Evolutionary conservation across 2,797 vertebrate genomes (phyloP), one percentile per base, ranked within the genome.

Genomic region (Gallinago nigripennis): DNA sequence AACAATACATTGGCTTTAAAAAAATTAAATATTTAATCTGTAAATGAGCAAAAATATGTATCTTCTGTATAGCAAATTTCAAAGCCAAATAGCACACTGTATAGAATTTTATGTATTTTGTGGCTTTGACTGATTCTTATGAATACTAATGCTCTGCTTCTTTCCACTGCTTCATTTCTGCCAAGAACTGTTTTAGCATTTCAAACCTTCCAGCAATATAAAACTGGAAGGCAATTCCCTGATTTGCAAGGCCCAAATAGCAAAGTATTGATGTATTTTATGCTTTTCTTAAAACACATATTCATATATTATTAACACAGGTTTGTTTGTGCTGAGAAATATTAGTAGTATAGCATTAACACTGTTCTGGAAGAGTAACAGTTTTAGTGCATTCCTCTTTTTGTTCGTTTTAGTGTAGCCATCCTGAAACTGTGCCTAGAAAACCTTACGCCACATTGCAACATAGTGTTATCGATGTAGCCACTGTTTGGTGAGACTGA

Each of bases 91-190:
- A 91, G 35, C 58, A 50, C 46, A 56, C 3, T 1, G 5, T 66
- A 8, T 83, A 84, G 88, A 88, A 57, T 90, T 94, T 84, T 79
- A 64, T 88, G 41, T 77, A 20, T 86, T 70, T 24, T 73, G n/a
- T 92, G 72, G 24, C 76, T 94, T 90, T 83, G 51, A 48, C 66
- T 53, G 57, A 57, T 90, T 86, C 39, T 24, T 16, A 6, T 80
- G 86, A 84, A 73, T 86, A 45, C 37, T 94, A 82, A 70, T 70
- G 46, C 37, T 88, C 57, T 83, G 33, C 72, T 96, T 68, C 75
- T 95, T 95, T 95, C 78, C 83, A 71, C 53, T 68, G 56, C 68
- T 87, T 87, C 33, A 12, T 93, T 94, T 94, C 86, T 96, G 83
- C 83, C 95, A 97, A 77, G 60, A 86, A 35, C 21, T 73, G 23